Evolutionary conservation across 2,888 invertebrate genomes (phyloP).

Genomic region (Spodoptera picta): DNA sequence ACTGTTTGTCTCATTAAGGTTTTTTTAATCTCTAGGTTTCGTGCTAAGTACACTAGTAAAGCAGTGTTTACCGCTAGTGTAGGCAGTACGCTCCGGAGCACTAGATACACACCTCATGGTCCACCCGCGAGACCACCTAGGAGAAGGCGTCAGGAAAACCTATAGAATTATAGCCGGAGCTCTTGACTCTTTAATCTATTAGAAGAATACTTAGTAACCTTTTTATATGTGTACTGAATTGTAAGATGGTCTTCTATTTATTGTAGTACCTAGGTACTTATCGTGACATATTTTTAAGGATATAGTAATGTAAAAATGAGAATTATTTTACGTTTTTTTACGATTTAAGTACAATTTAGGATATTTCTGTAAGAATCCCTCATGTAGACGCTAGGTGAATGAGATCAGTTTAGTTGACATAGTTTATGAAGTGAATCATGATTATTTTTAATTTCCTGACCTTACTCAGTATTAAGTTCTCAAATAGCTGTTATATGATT

Average conservation of each 20-base stretch:
- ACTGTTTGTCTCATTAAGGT: slow-evolving; percentile 80
- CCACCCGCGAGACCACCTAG: slow-evolving; percentile 85
- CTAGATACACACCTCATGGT: slow-evolving; percentile 86
- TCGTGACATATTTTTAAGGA: slow-evolving; percentile 84
- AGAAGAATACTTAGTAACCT: slow-evolving; percentile 81
- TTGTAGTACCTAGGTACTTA: slow-evolving; percentile 87
- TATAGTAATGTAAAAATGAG: slow-evolving; percentile 79
- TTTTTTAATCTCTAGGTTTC: slow-evolving; percentile 89
- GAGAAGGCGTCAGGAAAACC: slow-evolving; percentile 85
- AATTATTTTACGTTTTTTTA: slow-evolving; percentile 74
- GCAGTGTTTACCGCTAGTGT: slow-evolving; percentile 88
- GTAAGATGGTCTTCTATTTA: slow-evolving; percentile 87
- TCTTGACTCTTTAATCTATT: slow-evolving; percentile 74
- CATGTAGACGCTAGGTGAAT: slow-evolving; percentile 79
- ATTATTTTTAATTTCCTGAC: slow-evolving; percentile 74
- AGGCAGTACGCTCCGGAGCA: slow-evolving; percentile 89
- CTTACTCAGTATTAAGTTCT: slow-evolving; percentile 87
- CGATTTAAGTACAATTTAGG: slow-evolving; percentile 86
- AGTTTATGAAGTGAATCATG: slow-evolving; percentile 70
- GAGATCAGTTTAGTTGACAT: slow-evolving; percentile 74
- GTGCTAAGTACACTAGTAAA: slow-evolving; percentile 89
- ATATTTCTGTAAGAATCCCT: slow-evolving; percentile 77
- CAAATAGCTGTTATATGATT: slow-evolving; percentile 79
- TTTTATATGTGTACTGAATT: slow-evolving; percentile 83
- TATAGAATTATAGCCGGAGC: slow-evolving; percentile 81